Evolutionary conservation across 2,797 vertebrate genomes (phyloP).

Genomic region (Alectoris magna): DNA sequence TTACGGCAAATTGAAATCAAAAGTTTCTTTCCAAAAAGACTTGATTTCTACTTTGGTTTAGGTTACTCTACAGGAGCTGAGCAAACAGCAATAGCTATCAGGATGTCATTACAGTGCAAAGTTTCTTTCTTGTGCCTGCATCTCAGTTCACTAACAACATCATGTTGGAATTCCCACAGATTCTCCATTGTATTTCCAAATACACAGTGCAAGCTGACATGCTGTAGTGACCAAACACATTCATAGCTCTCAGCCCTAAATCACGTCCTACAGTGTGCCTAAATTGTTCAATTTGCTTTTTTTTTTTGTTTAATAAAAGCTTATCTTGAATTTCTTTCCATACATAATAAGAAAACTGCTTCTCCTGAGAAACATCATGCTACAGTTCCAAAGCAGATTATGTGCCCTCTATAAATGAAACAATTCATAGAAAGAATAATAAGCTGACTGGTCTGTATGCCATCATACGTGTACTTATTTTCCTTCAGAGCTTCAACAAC

Average conservation of each 20-base stretch:
- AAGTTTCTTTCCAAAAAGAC: constrained; percentile 32
- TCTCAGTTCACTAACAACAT: constrained; percentile 10
- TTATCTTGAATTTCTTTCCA: constrained; percentile 57
- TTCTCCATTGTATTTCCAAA: neutral
- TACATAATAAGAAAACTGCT: constrained; percentile 23
- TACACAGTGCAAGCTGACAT: neutral
- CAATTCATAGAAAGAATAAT: constrained; percentile 58
- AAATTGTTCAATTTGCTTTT: constrained; percentile 39
- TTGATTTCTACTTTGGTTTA: constrained; percentile 37
- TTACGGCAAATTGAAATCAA: constrained; percentile 66
- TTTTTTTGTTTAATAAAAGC: constrained; percentile 19
- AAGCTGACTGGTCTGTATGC: constrained; percentile 43
- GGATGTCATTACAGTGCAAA: neutral
- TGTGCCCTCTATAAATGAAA: constrained; percentile 34
- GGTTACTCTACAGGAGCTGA: constrained; percentile 17
- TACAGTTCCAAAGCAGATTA: constrained; percentile 43
- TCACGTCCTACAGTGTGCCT: neutral
- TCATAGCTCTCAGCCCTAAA: constrained; percentile 15
- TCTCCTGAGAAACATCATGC: constrained; percentile 2
- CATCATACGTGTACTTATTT: constrained; percentile 23
- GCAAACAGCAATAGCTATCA: constrained; percentile 56
- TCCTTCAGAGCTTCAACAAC: constrained; percentile 37
- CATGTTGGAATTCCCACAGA: neutral
- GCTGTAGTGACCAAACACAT: constrained; percentile 24
- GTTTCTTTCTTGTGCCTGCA: neutral